Evolutionary conservation across 2,888 invertebrate genomes (phyloP).

Genomic region (Palloptera scutellata): DNA sequence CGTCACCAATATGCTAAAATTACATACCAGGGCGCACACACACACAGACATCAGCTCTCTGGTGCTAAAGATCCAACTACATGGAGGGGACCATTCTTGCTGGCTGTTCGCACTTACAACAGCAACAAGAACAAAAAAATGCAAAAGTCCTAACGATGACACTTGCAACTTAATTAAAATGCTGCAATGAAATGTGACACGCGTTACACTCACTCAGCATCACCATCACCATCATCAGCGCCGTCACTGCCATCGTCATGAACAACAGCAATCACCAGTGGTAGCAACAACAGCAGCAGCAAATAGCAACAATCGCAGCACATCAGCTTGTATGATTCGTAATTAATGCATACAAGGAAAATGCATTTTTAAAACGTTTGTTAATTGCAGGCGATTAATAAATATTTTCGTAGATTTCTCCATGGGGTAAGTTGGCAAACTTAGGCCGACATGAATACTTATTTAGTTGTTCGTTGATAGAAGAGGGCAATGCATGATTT

Average conservation of each 20-base stretch:
- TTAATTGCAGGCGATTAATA: slow-evolving; percentile 18
- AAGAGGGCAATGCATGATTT: too few species aligned
- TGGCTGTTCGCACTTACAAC: background rate
- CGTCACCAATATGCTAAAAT: slow-evolving; percentile 32
- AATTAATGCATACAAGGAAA: slow-evolving; percentile 38
- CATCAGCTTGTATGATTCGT: slow-evolving; percentile 22
- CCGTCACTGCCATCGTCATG: background rate
- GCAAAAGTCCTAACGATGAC: slow-evolving; percentile 39
- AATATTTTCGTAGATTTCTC: background rate
- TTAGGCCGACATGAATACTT: too few species aligned
- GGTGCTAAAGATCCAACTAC: background rate
- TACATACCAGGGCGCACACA: slow-evolving; percentile 6
- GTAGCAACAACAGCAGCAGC: slow-evolving; percentile 4
- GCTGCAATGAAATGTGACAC: slow-evolving; percentile 22
- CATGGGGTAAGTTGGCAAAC: too few species aligned
- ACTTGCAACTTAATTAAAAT: slow-evolving; percentile 44
- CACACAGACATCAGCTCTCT: background rate
- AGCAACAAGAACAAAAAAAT: background rate
- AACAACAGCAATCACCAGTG: background rate
- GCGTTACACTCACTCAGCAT: slow-evolving; percentile 15
- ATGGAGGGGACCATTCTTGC: background rate
- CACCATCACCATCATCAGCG: slow-evolving; percentile 18
- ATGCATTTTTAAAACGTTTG: slow-evolving; percentile 30
- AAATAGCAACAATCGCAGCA: background rate
- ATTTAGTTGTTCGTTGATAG: too few species aligned